phyloP scores from a whole-genome alignment of 2,888 invertebrate genomes.

The Galerucella calmariensis region DNA sequence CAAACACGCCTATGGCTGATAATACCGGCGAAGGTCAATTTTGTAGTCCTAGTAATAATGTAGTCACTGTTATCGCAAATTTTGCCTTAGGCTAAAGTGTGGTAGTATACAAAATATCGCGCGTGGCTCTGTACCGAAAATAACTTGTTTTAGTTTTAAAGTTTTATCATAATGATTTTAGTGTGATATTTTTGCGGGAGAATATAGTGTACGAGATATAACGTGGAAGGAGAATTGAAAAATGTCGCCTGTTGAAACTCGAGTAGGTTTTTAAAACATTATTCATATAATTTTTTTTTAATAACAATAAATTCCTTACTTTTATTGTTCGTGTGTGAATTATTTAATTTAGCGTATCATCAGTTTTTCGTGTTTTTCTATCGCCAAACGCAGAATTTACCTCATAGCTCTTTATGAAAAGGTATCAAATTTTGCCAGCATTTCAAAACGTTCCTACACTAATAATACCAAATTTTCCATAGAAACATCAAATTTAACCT shows the following conservation, averaged over 20 bases:
- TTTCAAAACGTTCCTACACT: no score
- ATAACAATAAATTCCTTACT: no score
- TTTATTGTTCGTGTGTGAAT: no score
- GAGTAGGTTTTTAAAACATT: neutral
- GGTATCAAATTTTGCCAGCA: no score
- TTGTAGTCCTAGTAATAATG: slow-evolving; percentile 18
- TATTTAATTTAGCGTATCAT: no score
- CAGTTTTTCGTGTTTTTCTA: no score
- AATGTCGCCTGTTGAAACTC: neutral
- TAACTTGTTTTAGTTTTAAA: no score
- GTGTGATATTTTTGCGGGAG: neutral
- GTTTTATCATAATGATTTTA: neutral
- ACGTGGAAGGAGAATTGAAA: neutral
- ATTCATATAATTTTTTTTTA: neutral
- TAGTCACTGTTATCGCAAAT: slow-evolving; percentile 27
- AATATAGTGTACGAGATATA: neutral
- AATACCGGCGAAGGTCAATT: slow-evolving; percentile 30
- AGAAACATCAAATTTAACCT: no score
- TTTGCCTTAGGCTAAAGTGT: slow-evolving; percentile 22
- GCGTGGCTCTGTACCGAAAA: no score
- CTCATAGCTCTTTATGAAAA: no score
- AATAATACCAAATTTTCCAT: no score
- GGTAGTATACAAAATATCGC: neutral
- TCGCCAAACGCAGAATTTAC: no score
- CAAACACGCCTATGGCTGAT: slow-evolving; percentile 26